These are phyloP conservation scores for Drosophila lacicola DNA, from an alignment of 2,888 invertebrate species.

Conservation along the genomic window DNA sequence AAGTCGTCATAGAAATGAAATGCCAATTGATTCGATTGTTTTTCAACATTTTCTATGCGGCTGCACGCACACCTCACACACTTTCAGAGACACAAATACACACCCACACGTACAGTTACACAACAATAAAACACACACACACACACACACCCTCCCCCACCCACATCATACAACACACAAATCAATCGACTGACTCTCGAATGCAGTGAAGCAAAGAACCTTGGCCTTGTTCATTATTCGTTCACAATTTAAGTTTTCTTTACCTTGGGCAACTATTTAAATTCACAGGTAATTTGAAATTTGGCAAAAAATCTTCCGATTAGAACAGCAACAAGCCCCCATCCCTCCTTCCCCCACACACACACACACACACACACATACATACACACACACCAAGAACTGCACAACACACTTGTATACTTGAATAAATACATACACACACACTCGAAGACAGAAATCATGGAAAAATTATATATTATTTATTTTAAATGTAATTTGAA, in stretches of 20 bases:
- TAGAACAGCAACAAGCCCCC: not conserved
- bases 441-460: slow-evolving; percentile 20
- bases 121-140: slow-evolving; percentile 1
- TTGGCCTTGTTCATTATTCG: slow-evolving; percentile 44
- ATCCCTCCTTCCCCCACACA: not conserved
- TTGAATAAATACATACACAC: slow-evolving; percentile 7
- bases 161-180: slow-evolving; percentile 4
- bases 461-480: slow-evolving; percentile 63
- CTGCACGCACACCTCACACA: slow-evolving; percentile 20
- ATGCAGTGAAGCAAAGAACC: slow-evolving; percentile 12
- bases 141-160: not conserved
- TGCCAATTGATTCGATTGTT: slow-evolving; percentile 42
- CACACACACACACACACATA: slow-evolving; percentile 2
- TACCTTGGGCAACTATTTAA: slow-evolving; percentile 46
- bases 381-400: not conserved
- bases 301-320: slow-evolving; percentile 21
- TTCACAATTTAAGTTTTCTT: slow-evolving; percentile 41
- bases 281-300: slow-evolving; percentile 48
- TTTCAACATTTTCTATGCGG: slow-evolving; percentile 50
- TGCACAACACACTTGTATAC: slow-evolving; percentile 2
- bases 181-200: slow-evolving; percentile 17
- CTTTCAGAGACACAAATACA: not conserved
- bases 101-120: slow-evolving; percentile 9
- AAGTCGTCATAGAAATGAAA: slow-evolving; percentile 30
- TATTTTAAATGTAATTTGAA: slow-evolving; percentile 69